Evolutionary conservation across 1,140 invertebrate species (phyloP), one percentile per base, ranked within the genome.

Genomic region (Drosophila auraria): DNA sequence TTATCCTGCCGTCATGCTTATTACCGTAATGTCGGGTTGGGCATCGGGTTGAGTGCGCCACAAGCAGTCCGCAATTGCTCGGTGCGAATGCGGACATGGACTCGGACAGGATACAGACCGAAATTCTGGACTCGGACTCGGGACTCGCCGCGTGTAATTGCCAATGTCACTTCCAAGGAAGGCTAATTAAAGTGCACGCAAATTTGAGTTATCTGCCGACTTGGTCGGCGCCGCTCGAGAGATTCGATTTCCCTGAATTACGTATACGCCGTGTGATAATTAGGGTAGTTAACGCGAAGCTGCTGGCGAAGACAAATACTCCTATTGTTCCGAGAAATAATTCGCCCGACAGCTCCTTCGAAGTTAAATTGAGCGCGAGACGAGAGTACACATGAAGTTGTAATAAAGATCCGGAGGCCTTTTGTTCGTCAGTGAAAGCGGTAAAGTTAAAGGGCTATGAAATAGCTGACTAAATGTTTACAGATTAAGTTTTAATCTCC

Each of bases 151-250:
- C 50, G 57, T 36, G 77, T 87, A 87, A 87, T 87, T 89, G 69
- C 83, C 69, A 80, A 56, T 80, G 77, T 74, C 78, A 78, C 25
- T 58, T 1, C 40, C 78, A 68, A 89, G 50, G 30, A 56, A 25
- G 15, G 82, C 78, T 90, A 90, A 89, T 90, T 89, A 82, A 90
- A 84, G 86, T 90, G 86, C 74, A 90, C 63, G 53, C 84, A 82
- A 90, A 90, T 89, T 79, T 84, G 86, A 87, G 61, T 87, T 89
- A 87, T 83, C 80, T 68, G 38, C 51, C 47, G 63, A 70, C 68
- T 78, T 69, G 17, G 47, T 40, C 30, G 82, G 66, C 54, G 78
- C 66, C 72, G 76, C 74, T 47, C 50, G 30, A 30, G 42, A 47
- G 42, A 71, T n/a, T 27, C 7, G 38, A 68, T 62, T 63, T 12